Percentiles rank a stretch among this genome's conserved stretches.
Conservation (phyloP, 2,888 invertebrate species). For the Orchesellides sinensis region DNA sequence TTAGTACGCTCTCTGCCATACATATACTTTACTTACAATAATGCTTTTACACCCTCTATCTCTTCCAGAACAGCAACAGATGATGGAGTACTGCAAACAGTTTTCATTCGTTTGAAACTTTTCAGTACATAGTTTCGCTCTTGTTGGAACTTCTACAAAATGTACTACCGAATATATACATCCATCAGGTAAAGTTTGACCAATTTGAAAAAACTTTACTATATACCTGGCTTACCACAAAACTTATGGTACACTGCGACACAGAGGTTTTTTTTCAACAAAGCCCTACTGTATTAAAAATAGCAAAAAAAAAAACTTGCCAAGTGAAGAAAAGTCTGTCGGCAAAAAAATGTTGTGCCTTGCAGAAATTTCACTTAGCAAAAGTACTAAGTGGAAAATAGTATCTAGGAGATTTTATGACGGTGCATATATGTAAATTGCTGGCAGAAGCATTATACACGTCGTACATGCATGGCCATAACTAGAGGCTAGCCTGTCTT, state of each 20-base stretch:
- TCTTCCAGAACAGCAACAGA: too few relatives aligned
- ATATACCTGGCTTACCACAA: too few relatives aligned
- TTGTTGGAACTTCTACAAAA: too few relatives aligned
- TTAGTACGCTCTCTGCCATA: too few relatives aligned
- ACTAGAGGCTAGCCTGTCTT: slow-evolving; percentile 22
- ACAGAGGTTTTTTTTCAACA: too few relatives aligned
- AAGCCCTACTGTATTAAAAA: too few relatives aligned
- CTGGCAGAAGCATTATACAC: not conserved
- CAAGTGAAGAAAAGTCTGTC: slow-evolving; percentile 16
- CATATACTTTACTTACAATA: too few relatives aligned
- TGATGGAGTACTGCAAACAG: too few relatives aligned
- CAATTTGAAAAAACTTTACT: too few relatives aligned
- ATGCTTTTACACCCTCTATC: not conserved
- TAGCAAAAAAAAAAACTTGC: slow-evolving; percentile 29
- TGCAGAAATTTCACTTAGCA: slow-evolving; percentile 24
- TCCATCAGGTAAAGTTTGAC: too few relatives aligned
- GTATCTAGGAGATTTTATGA: not conserved
- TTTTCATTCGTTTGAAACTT: not conserved
- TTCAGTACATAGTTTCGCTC: not conserved
- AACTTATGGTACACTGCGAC: too few relatives aligned
- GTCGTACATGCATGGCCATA: not conserved
- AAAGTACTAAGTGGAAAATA: slow-evolving; percentile 1
- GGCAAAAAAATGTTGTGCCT: slow-evolving; percentile 27
- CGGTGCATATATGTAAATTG: not conserved
- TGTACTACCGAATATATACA: too few relatives aligned